Evolutionary conservation across 2,888 invertebrate genomes (phyloP).

Genomic region (Stegana nigrithorax): DNA sequence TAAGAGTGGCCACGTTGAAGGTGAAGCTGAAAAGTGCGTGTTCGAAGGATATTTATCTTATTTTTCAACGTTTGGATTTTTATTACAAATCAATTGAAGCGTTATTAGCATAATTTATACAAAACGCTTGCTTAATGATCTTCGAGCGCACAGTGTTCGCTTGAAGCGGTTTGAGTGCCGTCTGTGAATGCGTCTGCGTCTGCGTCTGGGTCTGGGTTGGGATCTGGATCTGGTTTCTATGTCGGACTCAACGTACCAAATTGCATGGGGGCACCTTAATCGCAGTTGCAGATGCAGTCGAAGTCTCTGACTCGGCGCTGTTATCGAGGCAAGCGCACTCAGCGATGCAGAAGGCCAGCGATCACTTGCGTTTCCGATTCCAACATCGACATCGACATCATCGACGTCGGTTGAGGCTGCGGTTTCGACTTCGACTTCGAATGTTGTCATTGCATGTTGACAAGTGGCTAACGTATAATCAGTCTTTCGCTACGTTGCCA

Average conservation of each 20-base stretch:
- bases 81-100: constrained; percentile 70
- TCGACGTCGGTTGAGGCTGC: not conserved
- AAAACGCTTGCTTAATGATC: constrained; percentile 69
- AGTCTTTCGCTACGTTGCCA: not conserved
- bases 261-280: no score
- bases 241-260: no score
- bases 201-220: not conserved
- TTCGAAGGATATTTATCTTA: constrained; percentile 68
- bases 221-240: no score
- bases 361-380: no score
- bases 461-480: constrained; percentile 21
- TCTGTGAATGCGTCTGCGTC: not conserved
- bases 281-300: not conserved
- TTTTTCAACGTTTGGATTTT: constrained; percentile 64
- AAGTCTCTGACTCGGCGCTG: not conserved
- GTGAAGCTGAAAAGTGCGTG: constrained; percentile 62
- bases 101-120: constrained; percentile 70
- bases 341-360: not conserved
- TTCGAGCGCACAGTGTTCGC: constrained; percentile 18
- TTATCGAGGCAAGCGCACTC: constrained; percentile 15
- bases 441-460: constrained; percentile 28
- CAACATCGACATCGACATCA: not conserved
- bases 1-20: constrained; percentile 12
- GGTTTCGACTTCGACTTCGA: not conserved
- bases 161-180: not conserved